Evolutionary conservation across 2,113 vertebrate genomes (phyloP), one percentile per base, ranked within the genome.

Genomic region (Larimichthys polyactis): DNA sequence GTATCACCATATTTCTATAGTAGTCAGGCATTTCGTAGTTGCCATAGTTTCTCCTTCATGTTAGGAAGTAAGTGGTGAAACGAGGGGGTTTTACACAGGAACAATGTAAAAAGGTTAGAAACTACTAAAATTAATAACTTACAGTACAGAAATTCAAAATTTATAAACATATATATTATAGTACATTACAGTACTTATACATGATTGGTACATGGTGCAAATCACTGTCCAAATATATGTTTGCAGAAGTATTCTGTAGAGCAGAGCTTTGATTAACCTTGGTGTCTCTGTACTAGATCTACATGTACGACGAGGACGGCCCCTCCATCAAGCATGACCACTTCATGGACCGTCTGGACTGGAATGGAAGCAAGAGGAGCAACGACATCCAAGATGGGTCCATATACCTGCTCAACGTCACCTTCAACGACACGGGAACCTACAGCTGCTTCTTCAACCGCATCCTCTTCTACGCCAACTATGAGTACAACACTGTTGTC

Each of bases 371-470:
- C 70, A 96, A 93, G 57, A 90, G 92, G 51, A 96, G 95, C 55
- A 81, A 36, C 0, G 97, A 98, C 92, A 93, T 98, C 81, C 97
- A 97, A 83, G 97, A 98, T 20, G 95, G 94, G 0, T 97, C 97
- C 77, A 96, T 98, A 68, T 95, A 96, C 79, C 87, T 98, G 82
- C 90, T 93, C 51, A 97, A 97, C 0, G 96, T 98, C 88, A 96
- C 95, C 89, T 96, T 96, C 79, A 96, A 96, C 3, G 96, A 98
- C 88, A 87, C 95, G 0, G 97, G 97, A 0, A 94, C 94, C 52
- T 98, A 97, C 16, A 88, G 92, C 15, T 98, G 97, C 84, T 89
- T 89, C n/a, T 95, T 98, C 78, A 93, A 95, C 89, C 96, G 97
- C 63, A 91, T 94, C 48, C 96, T 98, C 20, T 75, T 17, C 81